A percentile compares a stretch with the other conserved stretches of the same genome.
Evolutionary conservation across 2,888 invertebrate species (phyloP).

Genomic region (Liposcelis brunnea): DNA sequence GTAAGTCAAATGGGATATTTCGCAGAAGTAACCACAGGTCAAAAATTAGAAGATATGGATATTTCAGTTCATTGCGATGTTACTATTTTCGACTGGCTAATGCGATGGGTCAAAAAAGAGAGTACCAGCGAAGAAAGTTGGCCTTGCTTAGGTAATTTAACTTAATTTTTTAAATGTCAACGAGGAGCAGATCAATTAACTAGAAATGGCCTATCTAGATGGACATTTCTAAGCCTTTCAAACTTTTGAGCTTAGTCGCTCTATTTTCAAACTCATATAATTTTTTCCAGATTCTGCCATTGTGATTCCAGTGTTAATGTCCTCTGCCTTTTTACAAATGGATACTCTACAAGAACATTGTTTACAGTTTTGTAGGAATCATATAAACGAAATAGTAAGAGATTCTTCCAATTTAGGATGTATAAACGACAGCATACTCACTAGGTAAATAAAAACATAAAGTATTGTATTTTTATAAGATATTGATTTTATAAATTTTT

Average conservation of each 20-base stretch:
- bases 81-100: conserved; percentile 89
- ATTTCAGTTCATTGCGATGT: conserved; percentile 96
- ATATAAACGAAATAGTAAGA: conserved; percentile 73
- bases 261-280: too few relatives aligned
- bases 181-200: too few relatives aligned
- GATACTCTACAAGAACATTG: conserved; percentile 75
- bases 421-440: conserved; percentile 52
- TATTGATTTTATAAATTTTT: background rate
- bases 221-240: too few relatives aligned
- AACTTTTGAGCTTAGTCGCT: background rate
- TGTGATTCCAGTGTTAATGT: conserved; percentile 82
- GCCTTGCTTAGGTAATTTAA: conserved; percentile 29
- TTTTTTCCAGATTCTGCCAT: conserved; percentile 31
- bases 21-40: conserved; percentile 65
- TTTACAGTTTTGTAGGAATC: conserved; percentile 65
- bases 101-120: conserved; percentile 85
- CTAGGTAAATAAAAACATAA: conserved; percentile 21
- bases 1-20: conserved; percentile 92
- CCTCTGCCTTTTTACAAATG: conserved; percentile 89
- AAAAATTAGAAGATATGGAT: conserved; percentile 76
- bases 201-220: too few relatives aligned
- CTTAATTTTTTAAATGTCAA: too few relatives aligned
- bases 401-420: conserved; percentile 76
- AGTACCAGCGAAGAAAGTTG: conserved; percentile 43
- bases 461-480: conserved; percentile 7